Evolutionary conservation across 2,888 invertebrate species (phyloP).

Genomic region (Rhagophthalmus giganteus): DNA sequence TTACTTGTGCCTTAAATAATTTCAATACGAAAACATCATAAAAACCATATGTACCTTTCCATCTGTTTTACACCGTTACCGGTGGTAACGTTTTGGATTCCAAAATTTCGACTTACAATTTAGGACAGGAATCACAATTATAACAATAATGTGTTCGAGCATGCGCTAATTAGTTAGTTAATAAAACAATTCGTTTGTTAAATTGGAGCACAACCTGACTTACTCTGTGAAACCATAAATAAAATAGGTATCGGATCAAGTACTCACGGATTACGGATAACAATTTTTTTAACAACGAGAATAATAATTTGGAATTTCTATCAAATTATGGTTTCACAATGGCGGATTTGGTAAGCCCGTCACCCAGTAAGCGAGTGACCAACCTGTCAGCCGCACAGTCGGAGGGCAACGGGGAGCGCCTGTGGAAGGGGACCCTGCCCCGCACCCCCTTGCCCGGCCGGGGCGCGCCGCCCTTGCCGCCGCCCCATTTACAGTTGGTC

Average conservation of each 20-base stretch:
- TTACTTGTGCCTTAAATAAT: no score
- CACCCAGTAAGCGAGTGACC: slow-evolving; percentile 52
- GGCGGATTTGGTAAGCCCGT: slow-evolving; percentile 42
- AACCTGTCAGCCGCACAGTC: slow-evolving; percentile 47
- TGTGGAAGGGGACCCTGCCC: slow-evolving; percentile 64
- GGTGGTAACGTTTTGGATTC: no score
- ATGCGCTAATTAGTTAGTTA: neutral
- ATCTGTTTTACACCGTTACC: no score
- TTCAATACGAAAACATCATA: no score
- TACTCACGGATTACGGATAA: no score
- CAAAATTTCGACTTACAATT: no score
- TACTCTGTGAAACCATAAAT: slow-evolving; percentile 13
- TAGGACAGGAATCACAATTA: neutral
- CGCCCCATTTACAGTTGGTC: slow-evolving; percentile 44
- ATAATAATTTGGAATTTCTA: neutral
- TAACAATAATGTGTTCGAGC: slow-evolving; percentile 4
- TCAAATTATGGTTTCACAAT: slow-evolving; percentile 11
- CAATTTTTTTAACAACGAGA: neutral
- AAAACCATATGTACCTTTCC: no score
- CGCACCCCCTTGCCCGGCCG: slow-evolving; percentile 55
- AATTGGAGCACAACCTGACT: slow-evolving; percentile 9
- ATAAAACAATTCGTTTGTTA: neutral
- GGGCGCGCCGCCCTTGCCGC: slow-evolving; percentile 40
- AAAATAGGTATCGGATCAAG: no score
- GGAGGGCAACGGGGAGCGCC: slow-evolving; percentile 59